These are phyloP conservation scores for Dendrophyllia cribrosa DNA, from an alignment of 64 coral and sea anemone genomes.

Conservation along the genomic window DNA sequence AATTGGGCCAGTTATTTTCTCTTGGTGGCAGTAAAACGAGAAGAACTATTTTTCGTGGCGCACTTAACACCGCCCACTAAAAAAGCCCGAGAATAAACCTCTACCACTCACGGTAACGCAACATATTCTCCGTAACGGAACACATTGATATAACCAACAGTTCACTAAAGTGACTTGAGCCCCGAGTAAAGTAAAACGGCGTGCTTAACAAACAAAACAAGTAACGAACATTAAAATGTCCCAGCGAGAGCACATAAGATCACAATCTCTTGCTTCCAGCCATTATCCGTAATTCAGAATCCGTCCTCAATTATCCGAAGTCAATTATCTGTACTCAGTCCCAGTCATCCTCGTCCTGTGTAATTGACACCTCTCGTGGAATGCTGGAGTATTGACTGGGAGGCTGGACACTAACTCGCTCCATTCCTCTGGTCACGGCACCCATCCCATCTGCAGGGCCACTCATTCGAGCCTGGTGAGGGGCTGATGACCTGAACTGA, in stretches of 20 bases:
- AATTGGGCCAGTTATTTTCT: no score
- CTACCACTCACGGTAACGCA: background rate
- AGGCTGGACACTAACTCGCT: background rate
- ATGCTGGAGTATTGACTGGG: background rate
- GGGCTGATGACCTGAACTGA: background rate
- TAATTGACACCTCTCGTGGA: background rate
- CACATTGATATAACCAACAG: background rate
- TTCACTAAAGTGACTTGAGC: background rate
- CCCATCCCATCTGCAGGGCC: background rate
- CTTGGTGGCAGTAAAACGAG: no score
- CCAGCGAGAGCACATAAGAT: no score
- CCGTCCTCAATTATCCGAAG: no score
- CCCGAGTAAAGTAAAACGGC: no score
- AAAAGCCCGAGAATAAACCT: no score
- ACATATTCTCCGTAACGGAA: background rate
- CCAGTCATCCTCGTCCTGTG: background rate
- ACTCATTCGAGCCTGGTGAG: background rate
- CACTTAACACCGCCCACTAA: no score
- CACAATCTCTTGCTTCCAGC: background rate
- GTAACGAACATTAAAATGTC: no score
- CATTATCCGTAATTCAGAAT: background rate
- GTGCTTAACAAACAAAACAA: no score
- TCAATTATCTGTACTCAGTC: background rate
- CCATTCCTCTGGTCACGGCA: background rate
- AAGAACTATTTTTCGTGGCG: no score